These are phyloP conservation scores for Salvelinus fontinalis DNA, from an alignment of 2,113 vertebrate genomes.

Conservation along the genomic window DNA sequence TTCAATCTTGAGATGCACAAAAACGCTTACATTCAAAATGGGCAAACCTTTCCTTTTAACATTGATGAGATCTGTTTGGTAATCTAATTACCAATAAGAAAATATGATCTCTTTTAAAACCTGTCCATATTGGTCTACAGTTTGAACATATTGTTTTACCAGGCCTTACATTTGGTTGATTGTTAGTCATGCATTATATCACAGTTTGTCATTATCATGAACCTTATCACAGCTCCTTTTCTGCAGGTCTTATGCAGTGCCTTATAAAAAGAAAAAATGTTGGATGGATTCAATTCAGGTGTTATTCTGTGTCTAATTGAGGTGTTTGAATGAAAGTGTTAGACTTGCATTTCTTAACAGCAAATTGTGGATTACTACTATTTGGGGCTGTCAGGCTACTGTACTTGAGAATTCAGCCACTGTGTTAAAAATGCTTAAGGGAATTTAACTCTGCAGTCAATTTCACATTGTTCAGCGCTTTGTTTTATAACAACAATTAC, in stretches of 20 bases:
- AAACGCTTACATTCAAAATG: too few species aligned
- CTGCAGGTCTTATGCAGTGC: constrained; percentile 52
- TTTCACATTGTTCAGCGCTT: constrained; percentile 4
- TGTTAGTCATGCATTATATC: too few species aligned
- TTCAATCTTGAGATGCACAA: too few species aligned
- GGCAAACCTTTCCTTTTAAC: too few species aligned
- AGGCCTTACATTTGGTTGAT: too few species aligned
- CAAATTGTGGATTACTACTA: too few species aligned
- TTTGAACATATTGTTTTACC: too few species aligned
- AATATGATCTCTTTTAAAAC: too few species aligned
- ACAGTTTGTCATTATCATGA: background rate
- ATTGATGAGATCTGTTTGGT: too few species aligned
- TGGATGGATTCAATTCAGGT: background rate
- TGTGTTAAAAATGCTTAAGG: background rate
- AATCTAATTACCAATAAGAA: too few species aligned
- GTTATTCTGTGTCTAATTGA: background rate
- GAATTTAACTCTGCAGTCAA: constrained; percentile 20
- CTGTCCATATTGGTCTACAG: too few species aligned
- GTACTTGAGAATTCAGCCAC: background rate
- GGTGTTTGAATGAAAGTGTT: background rate
- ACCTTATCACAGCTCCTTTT: background rate
- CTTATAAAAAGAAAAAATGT: constrained; percentile 15
- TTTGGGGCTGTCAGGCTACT: background rate
- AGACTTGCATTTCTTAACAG: background rate
- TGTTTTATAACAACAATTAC: constrained; percentile 10